Base-by-base conservation (phyloP, 2,888 invertebrate genomes). In the Conistra vaccinii region DNA sequence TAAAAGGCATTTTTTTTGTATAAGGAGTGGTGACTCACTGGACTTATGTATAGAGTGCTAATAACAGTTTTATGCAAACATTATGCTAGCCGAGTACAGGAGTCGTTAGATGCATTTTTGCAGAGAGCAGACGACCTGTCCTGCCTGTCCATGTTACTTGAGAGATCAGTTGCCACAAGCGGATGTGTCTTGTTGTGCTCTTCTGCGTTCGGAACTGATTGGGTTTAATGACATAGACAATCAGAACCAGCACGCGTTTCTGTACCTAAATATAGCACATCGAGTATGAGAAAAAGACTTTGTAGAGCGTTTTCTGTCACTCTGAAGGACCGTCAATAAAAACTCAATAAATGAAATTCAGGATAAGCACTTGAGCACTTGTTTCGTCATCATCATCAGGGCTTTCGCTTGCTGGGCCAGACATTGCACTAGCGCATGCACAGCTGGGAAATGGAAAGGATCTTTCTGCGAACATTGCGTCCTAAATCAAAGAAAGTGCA, bases 181-280 rank as follows among this genome's bases (percentile, higher is more conserved):
- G 90, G 90, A 90, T 82, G 85, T 73, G 66, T 53, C 86, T 89
- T 79, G 80, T 90, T 90, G 79, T 61, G 55, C 48, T 77, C 75
- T 89, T 86, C 87, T 85, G 85, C 69, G 76, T 77, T 76, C 57
- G 62, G 68, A 70, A 66, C 63, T 69, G 61, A 73, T 79, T 65
- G 69, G 48, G 39, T 76, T 63, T 73, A 81, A 76, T 67, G 42
- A 51, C 39, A 73, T 58, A 66, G 65, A 48, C 55, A 60, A 58
- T 61, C 66, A 29, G n/a, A 39, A n/a, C 42, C 1, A 45, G 73
- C 26, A 80, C 17, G n/a, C 23, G 72, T 39, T n/a, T 29, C 29
- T 60, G 23, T 39, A 32, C 6, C 39, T 57, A 48, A 76, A 42
- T 55, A 62, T 51, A 23, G 26, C 42, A 35, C 6, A 20, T 29